Evolutionary conservation across 2,113 vertebrate species (phyloP).

Genomic region (Struthidea cinerea): DNA sequence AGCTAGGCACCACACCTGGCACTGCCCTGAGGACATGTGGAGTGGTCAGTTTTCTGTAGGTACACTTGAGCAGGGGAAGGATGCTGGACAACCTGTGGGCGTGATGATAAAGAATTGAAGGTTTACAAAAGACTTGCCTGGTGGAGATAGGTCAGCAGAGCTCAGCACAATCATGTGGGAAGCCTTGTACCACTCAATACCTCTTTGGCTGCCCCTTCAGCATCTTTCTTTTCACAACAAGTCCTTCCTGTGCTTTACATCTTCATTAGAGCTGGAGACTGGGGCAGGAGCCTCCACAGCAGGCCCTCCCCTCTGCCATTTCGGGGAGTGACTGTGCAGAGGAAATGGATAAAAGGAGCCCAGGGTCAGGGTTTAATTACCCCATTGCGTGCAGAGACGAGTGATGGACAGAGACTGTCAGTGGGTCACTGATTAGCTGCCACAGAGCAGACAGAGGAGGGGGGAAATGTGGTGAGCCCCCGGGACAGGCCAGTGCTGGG

Average conservation of each 20-base stretch:
- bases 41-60: background rate
- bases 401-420: slow-evolving; percentile 60
- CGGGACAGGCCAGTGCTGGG: background rate
- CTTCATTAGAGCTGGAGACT: slow-evolving; percentile 3
- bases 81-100: background rate
- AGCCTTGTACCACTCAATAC: background rate
- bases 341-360: slow-evolving; percentile 65
- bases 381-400: slow-evolving; percentile 54
- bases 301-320: background rate
- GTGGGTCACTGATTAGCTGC: slow-evolving; percentile 45
- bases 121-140: background rate
- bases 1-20: background rate
- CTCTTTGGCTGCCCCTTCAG: background rate
- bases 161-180: background rate
- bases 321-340: slow-evolving; percentile 17
- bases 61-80: background rate
- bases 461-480: background rate
- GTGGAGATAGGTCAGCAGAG: background rate
- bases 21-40: background rate
- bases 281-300: background rate
- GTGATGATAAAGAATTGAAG: background rate
- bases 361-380: slow-evolving; percentile 74
- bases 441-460: background rate
- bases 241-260: slow-evolving; percentile 2
- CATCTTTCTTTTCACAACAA: background rate